phyloP scores from a whole-genome alignment of 2,888 invertebrate genomes.

The Cosmia pyralina region DNA sequence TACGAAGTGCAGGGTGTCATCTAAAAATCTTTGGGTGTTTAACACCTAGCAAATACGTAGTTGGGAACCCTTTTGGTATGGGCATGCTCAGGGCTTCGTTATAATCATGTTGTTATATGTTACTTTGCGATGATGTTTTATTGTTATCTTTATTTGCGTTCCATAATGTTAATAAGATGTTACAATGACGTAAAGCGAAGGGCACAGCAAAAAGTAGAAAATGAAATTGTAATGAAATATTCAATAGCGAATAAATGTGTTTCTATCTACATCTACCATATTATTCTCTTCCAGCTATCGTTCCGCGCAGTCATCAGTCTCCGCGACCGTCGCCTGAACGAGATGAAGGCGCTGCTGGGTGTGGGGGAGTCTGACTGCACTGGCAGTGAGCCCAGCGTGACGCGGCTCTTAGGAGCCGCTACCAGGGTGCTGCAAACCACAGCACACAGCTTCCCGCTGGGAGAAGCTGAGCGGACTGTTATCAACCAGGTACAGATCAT shows the following conservation, averaged over 20 bases:
- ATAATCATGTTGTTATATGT: no score
- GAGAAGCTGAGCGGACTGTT: conserved; percentile 92
- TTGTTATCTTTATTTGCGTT: no score
- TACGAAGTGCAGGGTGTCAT: neutral
- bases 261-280: neutral
- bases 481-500: conserved; percentile 87
- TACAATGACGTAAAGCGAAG: no score
- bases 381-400: conserved; percentile 76
- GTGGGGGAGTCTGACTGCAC: conserved; percentile 79
- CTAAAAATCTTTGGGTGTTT: neutral
- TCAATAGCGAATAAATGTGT: neutral
- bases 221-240: no score
- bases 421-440: conserved; percentile 92
- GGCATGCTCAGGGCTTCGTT: neutral
- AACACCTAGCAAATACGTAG: no score
- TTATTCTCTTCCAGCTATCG: conserved; percentile 75
- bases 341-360: conserved; percentile 92
- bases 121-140: no score
- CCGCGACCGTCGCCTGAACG: conserved; percentile 93
- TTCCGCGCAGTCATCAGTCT: conserved; percentile 90
- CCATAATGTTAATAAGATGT: no score
- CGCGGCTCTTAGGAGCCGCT: conserved; percentile 90
- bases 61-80: neutral
- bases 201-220: no score
- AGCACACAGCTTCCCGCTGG: conserved; percentile 92